Evolutionary conservation across 2,113 vertebrate genomes (phyloP), one percentile per base, ranked within the genome.

Genomic region (Notothenia coriiceps): DNA sequence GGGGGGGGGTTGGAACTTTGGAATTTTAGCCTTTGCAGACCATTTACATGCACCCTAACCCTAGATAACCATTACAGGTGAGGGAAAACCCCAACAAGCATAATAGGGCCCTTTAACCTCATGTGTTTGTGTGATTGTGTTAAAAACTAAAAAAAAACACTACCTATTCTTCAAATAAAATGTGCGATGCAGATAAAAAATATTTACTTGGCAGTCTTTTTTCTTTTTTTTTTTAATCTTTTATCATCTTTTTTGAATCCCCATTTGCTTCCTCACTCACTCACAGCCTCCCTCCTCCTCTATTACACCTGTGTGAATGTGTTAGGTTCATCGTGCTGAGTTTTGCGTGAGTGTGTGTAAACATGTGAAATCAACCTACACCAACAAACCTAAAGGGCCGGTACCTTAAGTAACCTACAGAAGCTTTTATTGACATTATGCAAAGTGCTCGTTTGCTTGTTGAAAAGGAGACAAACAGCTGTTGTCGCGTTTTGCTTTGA

Each of bases 231-330:
- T n/a, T n/a, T n/a, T n/a, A n/a, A n/a, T n/a, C 56, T 56, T 47
- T 0, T 49, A 0, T 62, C 51, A 60, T 64, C 44, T 69, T 61
- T 67, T 71, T 70, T 40, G 2, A 75, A 49, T 57, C 22, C 20
- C 7, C 47, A 67, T 82, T 82, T 81, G 66, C 80, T 87, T 80
- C 71, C 65, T 85, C 68, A 14, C 77, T 86, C 69, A 20, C 75
- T 72, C 75, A 77, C 71, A 70, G 5, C 68, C 51, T 22, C 29
- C 40, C 54, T 65, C 51, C 7, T 60, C 44, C 75, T 44, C 69
- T 8, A 57, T 56, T 77, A 64, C 69, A 80, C 56, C 68, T 54
- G 51, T 70, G 55, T 74, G n/a, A 15, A 51, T 6, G 12, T 33
- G 56, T 79, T 49, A 43, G 60, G 47, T 43, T 52, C 64, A 1